Percentiles rank a stretch among this genome's conserved stretches.
Evolutionary conservation across 37 sponge, comb jelly and placozoan species (phyloP).

Genomic region (Spongilla lacustris): DNA sequence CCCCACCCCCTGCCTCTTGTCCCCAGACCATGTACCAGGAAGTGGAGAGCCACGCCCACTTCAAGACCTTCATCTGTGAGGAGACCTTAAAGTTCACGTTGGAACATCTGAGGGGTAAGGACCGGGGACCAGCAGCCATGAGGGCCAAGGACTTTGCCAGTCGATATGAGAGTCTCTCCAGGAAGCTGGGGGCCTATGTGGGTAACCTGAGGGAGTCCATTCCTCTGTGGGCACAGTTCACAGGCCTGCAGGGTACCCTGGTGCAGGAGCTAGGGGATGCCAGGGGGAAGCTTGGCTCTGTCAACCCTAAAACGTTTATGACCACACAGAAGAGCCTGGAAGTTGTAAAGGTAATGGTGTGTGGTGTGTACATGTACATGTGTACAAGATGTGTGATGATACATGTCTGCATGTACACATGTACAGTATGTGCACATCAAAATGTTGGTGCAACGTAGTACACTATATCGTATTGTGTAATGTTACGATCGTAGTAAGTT

Average conservation of each 20-base stretch:
- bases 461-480: too few species aligned
- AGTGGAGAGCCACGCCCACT: conserved; percentile 21
- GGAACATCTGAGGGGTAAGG: conserved; percentile 44
- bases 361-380: not conserved
- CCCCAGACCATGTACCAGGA: conserved; percentile 22
- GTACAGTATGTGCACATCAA: too few species aligned
- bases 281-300: conserved; percentile 35
- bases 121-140: conserved; percentile 9
- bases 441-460: too few species aligned
- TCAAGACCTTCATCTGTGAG: conserved; percentile 21
- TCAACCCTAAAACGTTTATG: conserved; percentile 38
- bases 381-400: conserved; percentile 5
- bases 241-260: not conserved
- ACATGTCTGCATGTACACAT: too few species aligned
- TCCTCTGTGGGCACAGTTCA: conserved; percentile 72
- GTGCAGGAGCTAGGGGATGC: conserved; percentile 21
- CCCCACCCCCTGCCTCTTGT: not conserved
- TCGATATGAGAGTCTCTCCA: not conserved
- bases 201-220: conserved; percentile 45
- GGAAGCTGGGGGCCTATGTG: conserved; percentile 5
- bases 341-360: conserved; percentile 31
- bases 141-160: conserved; percentile 28
- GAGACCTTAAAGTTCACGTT: conserved; percentile 37
- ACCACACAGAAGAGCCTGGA: conserved; percentile 40
- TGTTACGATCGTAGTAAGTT: too few species aligned